phyloP scores from a whole-genome alignment of 2,113 vertebrate genomes.

The Coregonus clupeaformis region DNA sequence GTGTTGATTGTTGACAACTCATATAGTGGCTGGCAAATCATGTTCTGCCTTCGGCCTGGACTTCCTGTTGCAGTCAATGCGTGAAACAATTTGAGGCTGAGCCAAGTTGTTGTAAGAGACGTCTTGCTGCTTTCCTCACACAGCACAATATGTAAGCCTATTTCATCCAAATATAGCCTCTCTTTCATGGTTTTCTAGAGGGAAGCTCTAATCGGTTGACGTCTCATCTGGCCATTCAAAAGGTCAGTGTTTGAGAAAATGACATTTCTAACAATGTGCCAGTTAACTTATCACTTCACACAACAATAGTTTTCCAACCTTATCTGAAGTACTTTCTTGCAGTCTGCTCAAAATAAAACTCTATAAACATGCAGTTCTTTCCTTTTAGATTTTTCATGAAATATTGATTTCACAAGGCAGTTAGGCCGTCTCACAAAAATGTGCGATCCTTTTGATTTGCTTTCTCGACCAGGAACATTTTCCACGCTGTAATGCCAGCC shows the following conservation, averaged over 20 bases:
- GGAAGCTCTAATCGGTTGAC: neutral
- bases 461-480: too few species aligned
- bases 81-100: too few species aligned
- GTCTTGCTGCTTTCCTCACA: neutral
- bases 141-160: neutral
- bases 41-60: too few species aligned
- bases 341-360: neutral
- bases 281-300: neutral
- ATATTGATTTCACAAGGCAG: neutral
- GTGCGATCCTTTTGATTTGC: neutral
- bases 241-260: slow-evolving; percentile 2
- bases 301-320: neutral
- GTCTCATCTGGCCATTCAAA: neutral
- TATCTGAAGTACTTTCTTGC: neutral
- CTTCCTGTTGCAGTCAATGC: too few species aligned
- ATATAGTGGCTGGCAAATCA: too few species aligned
- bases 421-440: neutral
- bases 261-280: slow-evolving; percentile 1
- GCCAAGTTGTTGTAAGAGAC: neutral
- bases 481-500: neutral
- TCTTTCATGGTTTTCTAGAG: neutral
- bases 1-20: too few species aligned
- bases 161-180: neutral
- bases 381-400: neutral
- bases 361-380: neutral